Base-by-base conservation (phyloP, 2,797 vertebrate genomes). In the Protonibea diacanthus region DNA sequence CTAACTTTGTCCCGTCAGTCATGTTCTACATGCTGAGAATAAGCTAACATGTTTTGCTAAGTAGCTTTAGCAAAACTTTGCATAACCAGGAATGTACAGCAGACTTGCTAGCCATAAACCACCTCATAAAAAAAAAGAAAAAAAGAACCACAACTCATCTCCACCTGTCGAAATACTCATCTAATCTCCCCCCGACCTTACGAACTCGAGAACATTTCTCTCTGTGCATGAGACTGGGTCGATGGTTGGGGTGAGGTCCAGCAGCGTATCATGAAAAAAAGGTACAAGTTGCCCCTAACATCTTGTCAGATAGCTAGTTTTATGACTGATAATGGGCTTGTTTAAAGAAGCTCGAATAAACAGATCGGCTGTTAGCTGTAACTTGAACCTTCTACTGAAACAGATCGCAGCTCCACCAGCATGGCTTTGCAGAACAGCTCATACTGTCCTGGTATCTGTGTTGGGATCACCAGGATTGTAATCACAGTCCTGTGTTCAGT, bases 391-490 rank as follows among this genome's bases (percentile, higher is more conserved):
- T 74, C 48, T 63, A 44, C 81, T 85, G 82, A 86, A 78, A 84
- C 86, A 87, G 77, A 82, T 84, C 81, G 81, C 60, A 88, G 80
- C 73, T 84, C 71, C 75, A 83, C 91, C 90, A 93, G 91, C 94
- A 95, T 94, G 92, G 92, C 88, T 89, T 86, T 29, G 76, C 84
- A 78, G 78, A 83, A 69, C 33, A 52, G 58, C 84, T 86, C 85
- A 6, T 78, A 80, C 89, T 88, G 85, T 86, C 85, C 74, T 65
- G 68, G 69, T 89, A 92, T 92, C 92, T 89, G 84, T 62, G 85
- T 81, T 77, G 88, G 89, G 87, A 94, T 95, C 90, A 57, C 73
- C 78, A 15, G 84, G 87, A 83, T 81, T 48, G 75, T 85, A 93
- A 93, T 93, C 88, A 48, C 14, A 63, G 78, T 61, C 81, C 71